Evolutionary conservation across 35 echinoderm and acorn worm genomes (phyloP).

Genomic region (Heliocidaris erythrogramma): DNA sequence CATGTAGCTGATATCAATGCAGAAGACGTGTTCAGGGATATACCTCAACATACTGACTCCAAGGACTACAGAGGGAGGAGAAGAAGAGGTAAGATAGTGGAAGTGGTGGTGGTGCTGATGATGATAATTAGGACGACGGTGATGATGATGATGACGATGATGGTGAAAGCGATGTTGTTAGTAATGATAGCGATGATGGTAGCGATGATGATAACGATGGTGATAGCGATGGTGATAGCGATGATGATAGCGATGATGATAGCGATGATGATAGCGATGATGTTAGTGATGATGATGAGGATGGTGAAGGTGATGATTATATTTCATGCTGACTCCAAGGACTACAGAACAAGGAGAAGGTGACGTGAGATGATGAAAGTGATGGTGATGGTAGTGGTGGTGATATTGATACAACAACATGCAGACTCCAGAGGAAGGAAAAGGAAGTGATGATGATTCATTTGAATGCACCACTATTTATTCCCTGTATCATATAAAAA

Average conservation of each 20-base stretch:
- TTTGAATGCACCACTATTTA: too few relatives aligned
- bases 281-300: not conserved
- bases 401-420: too few relatives aligned
- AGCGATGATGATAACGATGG: not conserved
- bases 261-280: not conserved
- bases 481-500: too few relatives aligned
- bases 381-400: too few relatives aligned
- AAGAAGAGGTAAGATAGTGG: not conserved
- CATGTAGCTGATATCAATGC: constrained; percentile 90
- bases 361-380: not conserved
- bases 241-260: not conserved
- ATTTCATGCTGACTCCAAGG: too few relatives aligned
- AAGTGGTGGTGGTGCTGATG: not conserved
- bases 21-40: constrained; percentile 57
- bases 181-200: too few relatives aligned
- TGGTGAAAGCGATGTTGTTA: not conserved
- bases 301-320: not conserved
- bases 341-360: too few relatives aligned
- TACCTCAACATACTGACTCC: constrained; percentile 51
- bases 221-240: not conserved
- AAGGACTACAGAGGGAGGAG: not conserved
- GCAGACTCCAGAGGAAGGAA: too few relatives aligned
- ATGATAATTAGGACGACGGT: not conserved
- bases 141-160: not conserved
- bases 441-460: too few relatives aligned